phyloP scores from a whole-genome alignment of 2,113 vertebrate species.

The Stegastes partitus region DNA sequence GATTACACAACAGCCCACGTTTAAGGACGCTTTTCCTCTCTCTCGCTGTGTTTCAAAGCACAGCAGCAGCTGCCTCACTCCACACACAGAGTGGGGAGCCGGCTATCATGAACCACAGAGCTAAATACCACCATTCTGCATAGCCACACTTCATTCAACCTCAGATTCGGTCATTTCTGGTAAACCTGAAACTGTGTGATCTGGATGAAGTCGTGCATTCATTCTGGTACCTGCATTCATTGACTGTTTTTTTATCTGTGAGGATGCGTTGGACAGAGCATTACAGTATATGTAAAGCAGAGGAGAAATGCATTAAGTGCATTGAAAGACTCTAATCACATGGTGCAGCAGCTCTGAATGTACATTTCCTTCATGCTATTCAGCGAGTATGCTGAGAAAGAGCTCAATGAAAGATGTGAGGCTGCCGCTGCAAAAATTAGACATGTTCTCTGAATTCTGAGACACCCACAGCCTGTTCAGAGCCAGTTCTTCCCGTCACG shows the following conservation, averaged over 20 bases:
- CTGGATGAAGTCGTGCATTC: background rate
- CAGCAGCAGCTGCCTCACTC: slow-evolving; percentile 75
- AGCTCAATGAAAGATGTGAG: slow-evolving; percentile 66
- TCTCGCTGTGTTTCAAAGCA: slow-evolving; percentile 68
- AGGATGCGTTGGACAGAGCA: slow-evolving; percentile 1
- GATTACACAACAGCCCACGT: slow-evolving; percentile 99
- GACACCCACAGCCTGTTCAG: slow-evolving; percentile 70
- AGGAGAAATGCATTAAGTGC: slow-evolving; percentile 18
- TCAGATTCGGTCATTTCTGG: slow-evolving; percentile 15
- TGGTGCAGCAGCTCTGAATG: slow-evolving; percentile 59
- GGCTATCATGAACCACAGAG: slow-evolving; percentile 56
- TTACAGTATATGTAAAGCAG: slow-evolving; percentile 14
- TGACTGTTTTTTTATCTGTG: slow-evolving; percentile 18
- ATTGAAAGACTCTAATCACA: slow-evolving; percentile 66
- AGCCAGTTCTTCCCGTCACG: slow-evolving; percentile 70
- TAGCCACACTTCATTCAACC: slow-evolving; percentile 28
- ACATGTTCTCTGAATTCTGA: slow-evolving; percentile 52
- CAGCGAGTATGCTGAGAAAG: slow-evolving; percentile 38
- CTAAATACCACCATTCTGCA: slow-evolving; percentile 38
- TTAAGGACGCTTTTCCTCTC: slow-evolving; percentile 91
- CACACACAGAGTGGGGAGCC: slow-evolving; percentile 55
- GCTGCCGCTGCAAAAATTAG: slow-evolving; percentile 42
- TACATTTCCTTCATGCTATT: slow-evolving; percentile 65
- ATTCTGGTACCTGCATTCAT: slow-evolving; percentile 27
- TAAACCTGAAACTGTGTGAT: background rate